These are phyloP conservation scores for Saccostrea cuccullata DNA, from an alignment of 1,140 invertebrate genomes.

Conservation along the genomic window DNA sequence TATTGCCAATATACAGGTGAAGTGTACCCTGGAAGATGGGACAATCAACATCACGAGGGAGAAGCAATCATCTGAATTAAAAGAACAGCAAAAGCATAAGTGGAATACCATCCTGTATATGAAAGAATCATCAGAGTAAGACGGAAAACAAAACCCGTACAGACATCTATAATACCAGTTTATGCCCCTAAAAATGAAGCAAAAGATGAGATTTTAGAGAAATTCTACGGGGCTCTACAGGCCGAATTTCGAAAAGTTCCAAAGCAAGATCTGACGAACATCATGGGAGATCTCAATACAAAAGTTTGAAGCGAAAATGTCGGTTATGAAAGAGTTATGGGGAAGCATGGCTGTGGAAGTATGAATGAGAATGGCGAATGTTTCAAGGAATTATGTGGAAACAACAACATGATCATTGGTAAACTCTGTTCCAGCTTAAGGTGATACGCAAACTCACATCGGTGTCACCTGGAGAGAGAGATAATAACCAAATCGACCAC, in stretches of 20 bases:
- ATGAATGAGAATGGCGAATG: background rate
- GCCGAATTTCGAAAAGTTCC: background rate
- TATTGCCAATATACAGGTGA: background rate
- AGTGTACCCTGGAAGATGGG: conserved; percentile 25
- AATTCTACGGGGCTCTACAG: background rate
- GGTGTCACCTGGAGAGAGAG: no score
- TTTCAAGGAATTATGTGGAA: background rate
- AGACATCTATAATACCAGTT: conserved; percentile 23
- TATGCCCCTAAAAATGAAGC: background rate
- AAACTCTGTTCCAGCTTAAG: conserved; percentile 51
- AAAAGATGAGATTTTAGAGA: background rate
- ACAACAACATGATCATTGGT: conserved; percentile 55
- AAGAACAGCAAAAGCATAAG: conserved; percentile 41
- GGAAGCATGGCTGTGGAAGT: no score
- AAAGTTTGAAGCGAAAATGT: background rate
- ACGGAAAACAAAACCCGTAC: conserved; percentile 8
- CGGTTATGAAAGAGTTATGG: background rate
- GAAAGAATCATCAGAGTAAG: conserved; percentile 15
- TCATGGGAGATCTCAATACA: background rate
- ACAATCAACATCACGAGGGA: conserved; percentile 45
- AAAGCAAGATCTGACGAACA: background rate
- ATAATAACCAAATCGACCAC: no score
- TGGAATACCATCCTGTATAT: background rate
- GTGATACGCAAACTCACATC: no score
- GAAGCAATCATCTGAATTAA: conserved; percentile 55